Evolutionary conservation across 2,888 invertebrate species (phyloP).

Genomic region (Leuctra nigra): DNA sequence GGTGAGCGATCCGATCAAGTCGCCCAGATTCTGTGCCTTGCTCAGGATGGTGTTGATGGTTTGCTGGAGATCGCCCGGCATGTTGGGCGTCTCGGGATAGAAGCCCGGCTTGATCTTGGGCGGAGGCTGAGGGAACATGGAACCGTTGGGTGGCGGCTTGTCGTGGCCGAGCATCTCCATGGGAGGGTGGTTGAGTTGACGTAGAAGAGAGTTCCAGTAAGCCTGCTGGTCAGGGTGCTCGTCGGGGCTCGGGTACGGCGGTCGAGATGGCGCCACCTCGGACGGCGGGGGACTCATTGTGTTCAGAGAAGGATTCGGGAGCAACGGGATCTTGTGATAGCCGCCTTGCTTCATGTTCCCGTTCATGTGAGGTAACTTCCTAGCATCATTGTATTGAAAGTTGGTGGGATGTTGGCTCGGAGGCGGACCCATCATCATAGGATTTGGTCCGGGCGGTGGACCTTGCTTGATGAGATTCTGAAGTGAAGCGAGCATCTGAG

Average conservation of each 20-base stretch:
- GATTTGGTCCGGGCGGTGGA: slow-evolving; percentile 13
- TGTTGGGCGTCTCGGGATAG: slow-evolving; percentile 15
- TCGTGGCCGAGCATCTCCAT: slow-evolving; percentile 23
- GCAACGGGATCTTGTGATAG: slow-evolving; percentile 33
- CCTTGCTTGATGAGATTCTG: slow-evolving; percentile 34
- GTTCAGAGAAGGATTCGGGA: slow-evolving; percentile 35
- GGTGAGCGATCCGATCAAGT: slow-evolving; percentile 35
- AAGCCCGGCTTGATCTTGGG: slow-evolving; percentile 22
- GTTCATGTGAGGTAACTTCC: slow-evolving; percentile 20
- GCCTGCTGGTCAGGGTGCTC: slow-evolving; percentile 24
- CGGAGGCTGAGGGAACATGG: slow-evolving; percentile 24
- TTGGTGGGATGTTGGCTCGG: slow-evolving; percentile 16
- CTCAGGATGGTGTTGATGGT: slow-evolving; percentile 36
- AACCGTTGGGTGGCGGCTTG: slow-evolving; percentile 18
- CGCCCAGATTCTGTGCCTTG: slow-evolving; percentile 37
- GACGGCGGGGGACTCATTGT: slow-evolving; percentile 32
- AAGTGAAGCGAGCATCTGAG: slow-evolving; percentile 36
- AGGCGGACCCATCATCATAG: slow-evolving; percentile 14
- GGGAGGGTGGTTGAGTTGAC: slow-evolving; percentile 26
- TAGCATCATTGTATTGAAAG: slow-evolving; percentile 19
- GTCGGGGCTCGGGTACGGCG: slow-evolving; percentile 23
- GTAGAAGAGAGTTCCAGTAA: slow-evolving; percentile 29
- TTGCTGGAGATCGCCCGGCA: slow-evolving; percentile 36
- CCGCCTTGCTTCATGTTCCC: slow-evolving; percentile 17
- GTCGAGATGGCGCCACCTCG: slow-evolving; percentile 29